Base-by-base conservation (phyloP, 2,113 vertebrate genomes). In the Rhinogobius similis region DNA sequence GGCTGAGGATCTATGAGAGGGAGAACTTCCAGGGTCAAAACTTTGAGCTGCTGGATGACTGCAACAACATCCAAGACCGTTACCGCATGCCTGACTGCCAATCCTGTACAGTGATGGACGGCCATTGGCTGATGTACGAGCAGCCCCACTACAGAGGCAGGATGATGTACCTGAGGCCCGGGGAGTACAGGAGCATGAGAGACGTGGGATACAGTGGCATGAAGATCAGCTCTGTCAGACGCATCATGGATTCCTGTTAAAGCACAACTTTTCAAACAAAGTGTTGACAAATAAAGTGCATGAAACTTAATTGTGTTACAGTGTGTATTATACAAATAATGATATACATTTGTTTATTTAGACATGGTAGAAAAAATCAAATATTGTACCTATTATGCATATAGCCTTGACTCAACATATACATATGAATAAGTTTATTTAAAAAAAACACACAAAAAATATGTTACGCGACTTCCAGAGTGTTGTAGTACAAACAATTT, bases 71-170 rank as follows among this genome's bases (percentile, higher is more conserved):
- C 74, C 12, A 9, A 77, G 90, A 92, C 3, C 87, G 86, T 8
- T 90, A 78, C 86, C 88, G 78, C 10, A 90, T 92, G 83, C 68
- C 58, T 0, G 87, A 92, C 67, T 91, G 90, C 81, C 56, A 66
- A 87, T 93, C 92, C 68, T 92, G 88, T 76, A 10, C 91, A 11
- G 90, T 94, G 78, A 92, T 92, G 88, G 92, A 93, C 0, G 93
- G 93, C 62, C 92, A 94, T 86, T 94, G 93, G 93, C 87, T 91
- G 77, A 84, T 94, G 87, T 92, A 89, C 55, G 93, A 94, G 82
- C 90, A 91, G 82, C 84, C 93, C 71, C 67, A 92, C 62, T 92
- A 70, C 87, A 88, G 87, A 75, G 91, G 91, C 69, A 91, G 68
- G 82, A 83, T 86, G 89, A 84, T 89, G 56, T 92, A 92, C 86